These are phyloP conservation scores for Ophion ellenae DNA, from an alignment of 2,888 invertebrate genomes.

Conservation along the genomic window DNA sequence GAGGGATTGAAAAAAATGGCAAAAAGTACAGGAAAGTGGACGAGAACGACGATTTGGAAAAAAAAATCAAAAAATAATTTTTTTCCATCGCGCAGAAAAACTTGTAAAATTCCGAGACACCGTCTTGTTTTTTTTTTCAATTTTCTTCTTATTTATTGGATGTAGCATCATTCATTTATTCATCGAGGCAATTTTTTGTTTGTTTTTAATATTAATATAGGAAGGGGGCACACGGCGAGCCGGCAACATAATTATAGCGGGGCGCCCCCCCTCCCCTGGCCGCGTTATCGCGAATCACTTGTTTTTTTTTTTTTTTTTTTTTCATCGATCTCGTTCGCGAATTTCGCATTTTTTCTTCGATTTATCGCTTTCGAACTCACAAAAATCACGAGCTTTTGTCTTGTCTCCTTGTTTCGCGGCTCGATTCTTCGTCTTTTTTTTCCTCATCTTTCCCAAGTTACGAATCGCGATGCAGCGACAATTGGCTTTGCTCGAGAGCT, in stretches of 20 bases:
- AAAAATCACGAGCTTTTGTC: conserved; percentile 37
- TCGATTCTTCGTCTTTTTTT: conserved; percentile 11
- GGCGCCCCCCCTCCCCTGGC: conserved; percentile 51
- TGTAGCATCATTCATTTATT: conserved; percentile 70
- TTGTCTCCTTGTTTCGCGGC: conserved; percentile 5
- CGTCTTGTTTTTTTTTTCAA: conserved; percentile 49
- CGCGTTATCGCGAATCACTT: conserved; percentile 55
- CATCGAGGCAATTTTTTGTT: conserved; percentile 68
- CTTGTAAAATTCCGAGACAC: conserved; percentile 14
- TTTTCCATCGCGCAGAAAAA: conserved; percentile 16
- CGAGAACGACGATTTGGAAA: conserved; percentile 38
- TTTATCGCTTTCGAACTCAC: conserved; percentile 48
- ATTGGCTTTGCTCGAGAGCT: conserved; percentile 52
- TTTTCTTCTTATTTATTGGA: conserved; percentile 69
- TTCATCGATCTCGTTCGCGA: conserved; percentile 55
- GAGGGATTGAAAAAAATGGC: conserved; percentile 40
- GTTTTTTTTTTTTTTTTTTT: conserved; percentile 20
- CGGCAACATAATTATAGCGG: conserved; percentile 66
- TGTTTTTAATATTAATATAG: conserved; percentile 66
- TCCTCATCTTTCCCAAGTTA: conserved; percentile 12
- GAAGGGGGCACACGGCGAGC: conserved; percentile 66
- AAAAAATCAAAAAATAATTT: conserved; percentile 1
- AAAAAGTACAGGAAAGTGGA: conserved; percentile 48
- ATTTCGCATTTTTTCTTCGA: conserved; percentile 54
- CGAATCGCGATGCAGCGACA: conserved; percentile 25